A percentile compares a stretch with the other conserved stretches of the same genome.
phyloP scores from a whole-genome alignment of 2,797 vertebrate genomes.

The Chaetophractus vellerosus region DNA sequence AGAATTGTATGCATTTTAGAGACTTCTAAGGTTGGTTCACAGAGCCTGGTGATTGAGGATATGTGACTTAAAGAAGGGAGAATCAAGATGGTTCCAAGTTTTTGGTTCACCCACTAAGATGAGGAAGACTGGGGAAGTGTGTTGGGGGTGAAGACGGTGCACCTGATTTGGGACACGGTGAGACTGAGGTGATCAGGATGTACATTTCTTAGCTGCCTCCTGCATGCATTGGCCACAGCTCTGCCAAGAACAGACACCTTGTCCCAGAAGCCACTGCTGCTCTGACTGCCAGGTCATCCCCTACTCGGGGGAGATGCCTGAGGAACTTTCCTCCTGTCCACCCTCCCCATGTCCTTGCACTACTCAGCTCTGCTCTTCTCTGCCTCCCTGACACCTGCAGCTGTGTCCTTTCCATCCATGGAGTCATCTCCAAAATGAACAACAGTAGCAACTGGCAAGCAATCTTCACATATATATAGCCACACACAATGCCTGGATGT shows the following conservation, averaged over 20 bases:
- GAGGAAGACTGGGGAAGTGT: not conserved
- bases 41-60: not conserved
- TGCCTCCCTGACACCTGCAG: not conserved
- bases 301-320: not conserved
- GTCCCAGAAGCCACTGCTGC: rapidly evolving
- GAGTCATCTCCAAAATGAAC: slow-evolving; percentile 65
- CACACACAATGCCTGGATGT: slow-evolving; percentile 40
- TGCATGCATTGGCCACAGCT: rapidly evolving
- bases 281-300: not conserved
- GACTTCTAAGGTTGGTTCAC: not conserved
- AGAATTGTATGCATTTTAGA: not conserved
- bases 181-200: not conserved
- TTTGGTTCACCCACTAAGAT: not conserved
- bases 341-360: not conserved
- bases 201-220: not conserved
- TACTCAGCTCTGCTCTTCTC: not conserved
- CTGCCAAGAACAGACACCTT: not conserved
- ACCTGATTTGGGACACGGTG: not conserved
- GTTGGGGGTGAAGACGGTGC: not conserved
- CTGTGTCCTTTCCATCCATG: slow-evolving; percentile 6
- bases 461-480: slow-evolving; percentile 15
- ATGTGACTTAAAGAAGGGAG: not conserved
- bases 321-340: not conserved
- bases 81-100: not conserved
- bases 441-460: slow-evolving; percentile 63